Percentiles rank a stretch among this genome's conserved stretches.
Evolutionary conservation across 2,797 vertebrate genomes (phyloP).

Genomic region (Apogon hyalosoma): DNA sequence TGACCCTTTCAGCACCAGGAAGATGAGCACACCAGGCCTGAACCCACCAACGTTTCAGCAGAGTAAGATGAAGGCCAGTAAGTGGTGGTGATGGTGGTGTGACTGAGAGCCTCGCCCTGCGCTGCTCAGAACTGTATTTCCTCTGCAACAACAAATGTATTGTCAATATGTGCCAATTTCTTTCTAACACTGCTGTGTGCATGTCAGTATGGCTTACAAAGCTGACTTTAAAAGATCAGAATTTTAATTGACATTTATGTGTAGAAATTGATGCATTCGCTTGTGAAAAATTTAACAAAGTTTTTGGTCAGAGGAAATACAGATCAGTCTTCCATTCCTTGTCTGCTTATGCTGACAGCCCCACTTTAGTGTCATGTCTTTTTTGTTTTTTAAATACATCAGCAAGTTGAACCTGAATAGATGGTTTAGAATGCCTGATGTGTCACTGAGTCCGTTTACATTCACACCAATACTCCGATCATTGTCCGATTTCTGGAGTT

Average conservation of each 20-base stretch:
- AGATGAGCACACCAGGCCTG: slow-evolving; percentile 98
- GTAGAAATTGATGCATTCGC: neutral
- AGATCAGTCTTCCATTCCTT: slow-evolving; percentile 81
- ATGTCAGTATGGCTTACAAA: neutral
- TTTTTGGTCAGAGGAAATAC: slow-evolving; percentile 75
- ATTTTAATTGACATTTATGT: too few relatives aligned
- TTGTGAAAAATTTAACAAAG: neutral
- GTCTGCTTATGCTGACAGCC: slow-evolving; percentile 73
- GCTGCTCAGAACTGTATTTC: slow-evolving; percentile 79
- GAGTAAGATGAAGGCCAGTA: slow-evolving; percentile 99
- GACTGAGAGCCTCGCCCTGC: slow-evolving; percentile 88
- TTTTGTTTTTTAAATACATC: slow-evolving; percentile 2
- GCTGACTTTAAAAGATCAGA: too few relatives aligned
- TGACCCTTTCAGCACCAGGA: slow-evolving; percentile 95
- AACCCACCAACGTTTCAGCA: slow-evolving; percentile 99
- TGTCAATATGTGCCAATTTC: slow-evolving; percentile 5
- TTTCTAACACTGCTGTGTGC: neutral
- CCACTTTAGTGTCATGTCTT: slow-evolving; percentile 49
- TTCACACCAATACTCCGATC: too few relatives aligned
- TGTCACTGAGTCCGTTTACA: neutral
- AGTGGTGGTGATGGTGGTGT: slow-evolving; percentile 94
- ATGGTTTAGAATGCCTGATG: slow-evolving; percentile 13
- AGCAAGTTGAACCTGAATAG: slow-evolving; percentile 22
- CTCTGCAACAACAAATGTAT: slow-evolving; percentile 39
- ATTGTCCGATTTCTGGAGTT: too few relatives aligned